These are phyloP conservation scores for Acanthopleura granulata DNA, from an alignment of 2,888 invertebrate genomes.

Conservation along the genomic window DNA sequence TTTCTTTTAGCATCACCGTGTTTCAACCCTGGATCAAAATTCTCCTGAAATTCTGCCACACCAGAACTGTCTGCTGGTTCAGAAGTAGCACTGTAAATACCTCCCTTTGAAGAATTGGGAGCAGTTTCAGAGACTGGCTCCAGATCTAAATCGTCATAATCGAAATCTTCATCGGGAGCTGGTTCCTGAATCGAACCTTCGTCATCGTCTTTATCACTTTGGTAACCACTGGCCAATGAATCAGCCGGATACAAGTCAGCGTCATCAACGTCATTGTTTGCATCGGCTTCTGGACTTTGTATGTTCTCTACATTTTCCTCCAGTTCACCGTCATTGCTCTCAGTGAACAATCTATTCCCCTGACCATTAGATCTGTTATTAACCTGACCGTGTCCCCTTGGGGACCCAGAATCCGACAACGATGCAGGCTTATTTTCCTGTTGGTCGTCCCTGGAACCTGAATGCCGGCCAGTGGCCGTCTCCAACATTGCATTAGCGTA, in stretches of 20 bases:
- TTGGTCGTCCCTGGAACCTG: neutral
- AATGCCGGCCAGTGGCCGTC: neutral
- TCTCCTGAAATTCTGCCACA: too few species aligned
- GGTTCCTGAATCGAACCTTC: neutral
- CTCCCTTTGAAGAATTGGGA: neutral
- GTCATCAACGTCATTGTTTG: constrained; percentile 40
- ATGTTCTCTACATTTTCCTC: constrained; percentile 36
- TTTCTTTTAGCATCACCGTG: too few species aligned
- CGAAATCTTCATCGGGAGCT: constrained; percentile 10
- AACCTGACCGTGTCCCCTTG: neutral
- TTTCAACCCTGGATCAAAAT: too few species aligned
- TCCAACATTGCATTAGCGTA: neutral
- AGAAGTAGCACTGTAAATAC: too few species aligned
- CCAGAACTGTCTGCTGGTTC: too few species aligned
- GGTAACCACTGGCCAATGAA: neutral
- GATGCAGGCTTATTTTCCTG: neutral
- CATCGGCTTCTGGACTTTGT: constrained; percentile 31
- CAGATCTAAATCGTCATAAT: constrained; percentile 14
- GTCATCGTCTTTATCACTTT: neutral
- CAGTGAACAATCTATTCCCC: neutral
- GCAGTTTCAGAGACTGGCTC: neutral
- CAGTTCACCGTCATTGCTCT: constrained; percentile 36
- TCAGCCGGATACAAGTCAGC: constrained; percentile 6
- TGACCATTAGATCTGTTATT: neutral
- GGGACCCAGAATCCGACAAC: neutral